Evolutionary conservation across 2,797 vertebrate species (phyloP), one percentile per base, ranked within the genome.

Genomic region (Centroberyx gerrardi): DNA sequence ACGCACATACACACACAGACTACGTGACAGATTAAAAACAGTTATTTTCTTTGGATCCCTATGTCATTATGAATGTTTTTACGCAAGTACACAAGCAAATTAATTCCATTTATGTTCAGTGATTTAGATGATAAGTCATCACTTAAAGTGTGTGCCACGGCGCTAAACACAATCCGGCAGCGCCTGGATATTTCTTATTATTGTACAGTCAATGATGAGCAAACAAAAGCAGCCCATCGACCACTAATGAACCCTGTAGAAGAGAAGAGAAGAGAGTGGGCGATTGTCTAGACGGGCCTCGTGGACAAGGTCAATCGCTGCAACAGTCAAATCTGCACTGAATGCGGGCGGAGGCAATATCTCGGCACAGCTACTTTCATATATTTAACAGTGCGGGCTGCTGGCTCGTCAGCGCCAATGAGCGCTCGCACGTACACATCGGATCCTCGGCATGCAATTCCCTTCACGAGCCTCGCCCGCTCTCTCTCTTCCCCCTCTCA

Each of bases 281-380:
- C 28, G 18, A 40, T 0, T 40, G 62, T 62, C 44, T 66, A 63
- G 62, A 76, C 18, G 1, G 40, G 64, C 42, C 22, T 44, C 1
- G 0, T 61, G 51, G 73, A 54, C 74, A 70, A 77, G 70, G 73
- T 65, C 68, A 63, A 38, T 68, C n/a, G 0, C 64, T 55, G n/a
- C 33, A 53, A 54, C 42, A 36, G 59, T 54, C 52, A 46, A 71
- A 62, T 53, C 13, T 46, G 7, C 64, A 64, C 69, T 56, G 7
- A 14, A 33, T 27, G 29, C 54, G 62, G 14, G 40, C 17, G 17
- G 17, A 44, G 44, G 38, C 27, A 53, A 31, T 28, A 10, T 61
- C 44, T 72, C 60, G 12, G 10, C 65, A 38, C 8, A 0, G 49
- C 48, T 51, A 58, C 48, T 53, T 22, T 63, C 46, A n/a, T 33